Percentiles rank a stretch among this genome's conserved stretches.
Evolutionary conservation across 2,888 invertebrate species (phyloP).

Genomic region (Cephus pulcher): DNA sequence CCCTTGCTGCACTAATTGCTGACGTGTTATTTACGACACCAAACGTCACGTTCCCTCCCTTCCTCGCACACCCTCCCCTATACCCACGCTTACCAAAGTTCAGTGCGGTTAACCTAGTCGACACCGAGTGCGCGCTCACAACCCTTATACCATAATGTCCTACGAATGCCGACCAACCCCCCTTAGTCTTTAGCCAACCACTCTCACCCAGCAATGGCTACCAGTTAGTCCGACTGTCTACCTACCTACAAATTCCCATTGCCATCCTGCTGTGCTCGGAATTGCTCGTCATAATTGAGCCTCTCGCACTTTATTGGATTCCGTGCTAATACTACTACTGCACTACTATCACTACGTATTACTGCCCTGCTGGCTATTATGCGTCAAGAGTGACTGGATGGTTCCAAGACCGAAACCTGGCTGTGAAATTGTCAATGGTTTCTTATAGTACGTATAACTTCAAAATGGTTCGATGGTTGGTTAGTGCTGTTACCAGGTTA

Average conservation of each 20-base stretch:
- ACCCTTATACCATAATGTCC: neutral
- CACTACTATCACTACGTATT: neutral
- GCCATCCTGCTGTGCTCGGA: neutral
- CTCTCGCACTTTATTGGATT: conserved; percentile 3
- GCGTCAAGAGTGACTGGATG: neutral
- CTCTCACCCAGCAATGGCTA: neutral
- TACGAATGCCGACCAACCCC: neutral
- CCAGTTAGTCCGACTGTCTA: neutral
- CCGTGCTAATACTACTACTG: neutral
- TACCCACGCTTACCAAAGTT: conserved; percentile 11
- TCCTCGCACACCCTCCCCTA: neutral
- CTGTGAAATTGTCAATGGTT: neutral
- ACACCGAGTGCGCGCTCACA: conserved; percentile 3
- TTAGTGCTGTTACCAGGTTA: neutral
- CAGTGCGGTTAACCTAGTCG: conserved; percentile 16
- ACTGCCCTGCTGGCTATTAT: neutral
- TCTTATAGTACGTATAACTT: neutral
- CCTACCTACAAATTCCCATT: conserved; percentile 9
- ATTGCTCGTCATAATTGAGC: conserved; percentile 3
- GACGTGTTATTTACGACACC: conserved; percentile 44
- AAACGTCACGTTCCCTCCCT: conserved; percentile 31
- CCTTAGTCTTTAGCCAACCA: neutral
- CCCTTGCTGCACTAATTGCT: conserved; percentile 45
- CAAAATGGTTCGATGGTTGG: neutral
- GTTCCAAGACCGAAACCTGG: neutral